Evolutionary conservation across 2,888 invertebrate genomes (phyloP).

Genomic region (Campoplex nolae): DNA sequence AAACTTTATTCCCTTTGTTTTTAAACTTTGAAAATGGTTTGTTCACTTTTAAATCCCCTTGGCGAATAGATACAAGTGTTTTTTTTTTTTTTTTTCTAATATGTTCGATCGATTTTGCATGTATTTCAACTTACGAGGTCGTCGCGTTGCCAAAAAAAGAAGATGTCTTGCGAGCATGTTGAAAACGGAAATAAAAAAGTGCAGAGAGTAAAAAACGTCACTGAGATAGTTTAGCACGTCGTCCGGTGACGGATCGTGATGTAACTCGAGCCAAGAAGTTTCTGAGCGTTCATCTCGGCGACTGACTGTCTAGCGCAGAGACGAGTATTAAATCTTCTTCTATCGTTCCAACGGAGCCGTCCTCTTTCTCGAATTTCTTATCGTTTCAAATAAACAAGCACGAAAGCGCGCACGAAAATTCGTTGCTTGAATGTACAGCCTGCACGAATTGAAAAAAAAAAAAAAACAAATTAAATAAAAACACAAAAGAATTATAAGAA

Average conservation of each 20-base stretch:
- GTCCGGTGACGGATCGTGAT: slow-evolving; percentile 37
- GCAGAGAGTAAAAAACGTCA: slow-evolving; percentile 18
- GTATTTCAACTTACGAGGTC: slow-evolving; percentile 80
- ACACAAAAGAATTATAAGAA: not conserved
- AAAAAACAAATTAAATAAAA: not conserved
- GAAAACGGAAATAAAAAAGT: slow-evolving; percentile 25
- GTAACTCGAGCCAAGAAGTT: slow-evolving; percentile 47
- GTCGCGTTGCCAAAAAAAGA: slow-evolving; percentile 82
- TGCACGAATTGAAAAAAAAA: not conserved
- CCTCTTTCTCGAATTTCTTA: slow-evolving; percentile 63
- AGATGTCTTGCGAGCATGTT: slow-evolving; percentile 83
- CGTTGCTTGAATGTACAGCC: not conserved
- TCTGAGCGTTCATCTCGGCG: slow-evolving; percentile 73
- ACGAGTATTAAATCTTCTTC: slow-evolving; percentile 69
- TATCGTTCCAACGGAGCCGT: slow-evolving; percentile 24
- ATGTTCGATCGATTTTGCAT: slow-evolving; percentile 8
- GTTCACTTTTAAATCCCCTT: not conserved
- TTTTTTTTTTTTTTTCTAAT: slow-evolving; percentile 5
- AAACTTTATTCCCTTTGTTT: not conserved
- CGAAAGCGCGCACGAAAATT: slow-evolving; percentile 3
- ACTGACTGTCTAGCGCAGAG: slow-evolving; percentile 80
- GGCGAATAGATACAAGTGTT: not conserved
- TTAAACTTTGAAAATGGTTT: not conserved
- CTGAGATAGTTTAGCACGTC: slow-evolving; percentile 34
- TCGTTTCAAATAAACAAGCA: slow-evolving; percentile 58